phyloP scores from a whole-genome alignment of 2,113 vertebrate genomes.

The Lagopus muta region DNA sequence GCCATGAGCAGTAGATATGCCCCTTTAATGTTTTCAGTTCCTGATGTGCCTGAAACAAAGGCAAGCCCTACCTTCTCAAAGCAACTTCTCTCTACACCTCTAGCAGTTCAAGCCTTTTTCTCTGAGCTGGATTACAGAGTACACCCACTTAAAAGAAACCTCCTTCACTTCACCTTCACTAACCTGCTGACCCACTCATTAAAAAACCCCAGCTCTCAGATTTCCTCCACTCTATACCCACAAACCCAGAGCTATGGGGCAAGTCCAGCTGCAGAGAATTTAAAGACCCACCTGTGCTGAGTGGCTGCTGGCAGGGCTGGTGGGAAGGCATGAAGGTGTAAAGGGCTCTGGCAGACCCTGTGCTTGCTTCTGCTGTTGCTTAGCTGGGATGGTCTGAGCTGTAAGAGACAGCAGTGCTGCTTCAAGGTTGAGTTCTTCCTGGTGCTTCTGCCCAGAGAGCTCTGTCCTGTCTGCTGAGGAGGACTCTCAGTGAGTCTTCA shows the following conservation, averaged over 20 bases:
- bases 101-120: neutral
- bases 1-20: neutral
- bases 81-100: no score
- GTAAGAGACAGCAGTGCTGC: neutral
- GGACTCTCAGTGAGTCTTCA: neutral
- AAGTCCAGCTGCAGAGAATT: neutral
- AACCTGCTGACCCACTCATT: neutral
- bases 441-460: neutral
- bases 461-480: neutral
- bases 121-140: neutral
- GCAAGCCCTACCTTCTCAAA: neutral
- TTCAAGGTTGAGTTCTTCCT: neutral
- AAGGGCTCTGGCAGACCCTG: neutral
- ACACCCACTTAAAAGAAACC: neutral
- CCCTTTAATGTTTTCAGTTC: neutral
- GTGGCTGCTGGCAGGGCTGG: neutral
- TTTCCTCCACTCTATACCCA: neutral
- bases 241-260: neutral
- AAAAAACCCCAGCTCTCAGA: neutral
- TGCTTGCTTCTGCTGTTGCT: neutral
- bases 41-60: neutral
- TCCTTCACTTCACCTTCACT: neutral
- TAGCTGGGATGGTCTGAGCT: neutral
- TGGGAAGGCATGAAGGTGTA: neutral
- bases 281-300: neutral